A percentile compares a stretch with the other conserved stretches of the same genome.
These are phyloP conservation scores for Idaea biselata DNA, from an alignment of 2,888 invertebrate species.

Conservation along the genomic window DNA sequence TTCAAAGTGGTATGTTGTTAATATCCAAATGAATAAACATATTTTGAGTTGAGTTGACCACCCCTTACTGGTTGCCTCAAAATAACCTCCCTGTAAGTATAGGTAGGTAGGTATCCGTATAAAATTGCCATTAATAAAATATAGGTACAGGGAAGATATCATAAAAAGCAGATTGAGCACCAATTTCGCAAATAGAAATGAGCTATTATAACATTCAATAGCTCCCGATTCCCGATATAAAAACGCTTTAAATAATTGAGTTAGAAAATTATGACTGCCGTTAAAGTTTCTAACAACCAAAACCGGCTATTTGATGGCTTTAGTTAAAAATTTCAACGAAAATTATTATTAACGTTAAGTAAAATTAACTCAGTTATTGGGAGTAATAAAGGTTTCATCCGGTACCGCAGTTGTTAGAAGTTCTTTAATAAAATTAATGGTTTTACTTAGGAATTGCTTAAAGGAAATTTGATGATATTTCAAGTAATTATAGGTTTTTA, in stretches of 20 bases:
- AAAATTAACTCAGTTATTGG: conserved; percentile 1
- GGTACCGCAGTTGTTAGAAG: neutral
- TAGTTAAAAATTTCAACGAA: neutral
- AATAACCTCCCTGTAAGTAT: too few species aligned
- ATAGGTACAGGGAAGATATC: neutral
- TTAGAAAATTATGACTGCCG: neutral
- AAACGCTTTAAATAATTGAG: conserved; percentile 4
- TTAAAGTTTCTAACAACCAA: neutral
- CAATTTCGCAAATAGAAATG: conserved; percentile 4
- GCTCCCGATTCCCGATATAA: neutral
- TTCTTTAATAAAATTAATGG: neutral
- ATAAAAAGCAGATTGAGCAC: neutral
- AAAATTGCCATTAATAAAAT: neutral
- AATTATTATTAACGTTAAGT: neutral
- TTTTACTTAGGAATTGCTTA: neutral
- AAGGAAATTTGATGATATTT: neutral
- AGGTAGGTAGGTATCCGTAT: neutral
- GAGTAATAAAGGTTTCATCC: conserved; percentile 1
- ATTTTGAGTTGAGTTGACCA: too few species aligned
- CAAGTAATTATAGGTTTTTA: neutral
- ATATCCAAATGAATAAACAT: too few species aligned
- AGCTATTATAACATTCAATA: neutral
- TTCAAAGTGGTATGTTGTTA: too few species aligned
- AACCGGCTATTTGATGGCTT: neutral
- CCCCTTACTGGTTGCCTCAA: too few species aligned